These are phyloP conservation scores for Trogon melanurus DNA, from an alignment of 2,113 vertebrate species.

Conservation along the genomic window DNA sequence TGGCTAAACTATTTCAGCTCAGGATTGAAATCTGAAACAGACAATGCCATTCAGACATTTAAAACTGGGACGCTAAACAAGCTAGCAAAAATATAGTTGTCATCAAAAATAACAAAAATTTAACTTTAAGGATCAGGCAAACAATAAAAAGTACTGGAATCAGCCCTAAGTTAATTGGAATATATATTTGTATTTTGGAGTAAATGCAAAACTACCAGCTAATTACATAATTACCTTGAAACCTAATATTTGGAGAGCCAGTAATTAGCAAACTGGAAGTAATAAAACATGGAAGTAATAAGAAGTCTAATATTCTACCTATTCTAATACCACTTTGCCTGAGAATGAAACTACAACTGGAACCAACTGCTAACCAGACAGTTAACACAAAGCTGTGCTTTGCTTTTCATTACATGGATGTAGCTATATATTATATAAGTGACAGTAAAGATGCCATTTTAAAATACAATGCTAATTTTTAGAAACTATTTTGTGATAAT, in stretches of 20 bases:
- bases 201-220: neutral
- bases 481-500: neutral
- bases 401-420: neutral
- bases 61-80: neutral
- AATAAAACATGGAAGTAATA: neutral
- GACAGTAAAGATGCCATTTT: neutral
- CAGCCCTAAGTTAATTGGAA: neutral
- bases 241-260: slow-evolving; percentile 17
- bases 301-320: neutral
- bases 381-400: neutral
- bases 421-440: neutral
- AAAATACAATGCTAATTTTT: slow-evolving; percentile 29
- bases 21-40: neutral
- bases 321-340: neutral
- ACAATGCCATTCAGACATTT: neutral
- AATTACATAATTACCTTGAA: neutral
- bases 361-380: neutral
- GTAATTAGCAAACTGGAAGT: neutral
- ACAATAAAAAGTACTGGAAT: neutral
- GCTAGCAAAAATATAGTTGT: neutral
- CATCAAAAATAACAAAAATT: neutral
- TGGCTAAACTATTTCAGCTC: neutral
- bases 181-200: neutral
- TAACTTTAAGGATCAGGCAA: neutral
- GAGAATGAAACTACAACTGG: neutral